Percentiles rank a stretch among this genome's conserved stretches.
Conservation (phyloP, 2,888 invertebrate genomes). For the Platycnemis pennipes region DNA sequence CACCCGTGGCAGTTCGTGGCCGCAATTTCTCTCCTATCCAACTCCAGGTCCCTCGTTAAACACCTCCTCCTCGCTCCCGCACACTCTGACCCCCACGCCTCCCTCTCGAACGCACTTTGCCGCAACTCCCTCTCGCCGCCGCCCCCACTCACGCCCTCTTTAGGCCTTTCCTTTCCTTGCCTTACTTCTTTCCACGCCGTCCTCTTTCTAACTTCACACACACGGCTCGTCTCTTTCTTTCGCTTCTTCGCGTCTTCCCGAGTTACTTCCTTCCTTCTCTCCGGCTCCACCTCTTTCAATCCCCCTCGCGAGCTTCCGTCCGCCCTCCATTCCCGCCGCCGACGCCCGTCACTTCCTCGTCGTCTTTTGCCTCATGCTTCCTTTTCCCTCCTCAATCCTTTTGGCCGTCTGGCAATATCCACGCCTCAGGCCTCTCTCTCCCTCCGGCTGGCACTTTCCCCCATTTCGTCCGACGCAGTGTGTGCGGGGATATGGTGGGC, state of each 20-base stretch:
- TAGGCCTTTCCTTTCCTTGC: too few species aligned
- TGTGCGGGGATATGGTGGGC: background rate
- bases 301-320: background rate
- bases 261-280: background rate
- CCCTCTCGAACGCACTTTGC: slow-evolving; percentile 24
- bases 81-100: background rate
- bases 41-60: slow-evolving; percentile 52
- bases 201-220: too few species aligned
- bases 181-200: too few species aligned
- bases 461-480: background rate
- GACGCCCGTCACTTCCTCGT: background rate
- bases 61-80: background rate
- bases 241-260: background rate
- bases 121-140: background rate
- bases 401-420: background rate
- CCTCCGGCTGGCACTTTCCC: background rate
- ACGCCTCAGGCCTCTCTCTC: background rate
- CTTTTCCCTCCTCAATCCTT: background rate
- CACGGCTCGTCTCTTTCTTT: background rate
- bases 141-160: background rate
- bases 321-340: background rate
- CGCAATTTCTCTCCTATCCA: slow-evolving; percentile 14
- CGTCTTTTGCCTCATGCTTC: background rate
- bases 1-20: slow-evolving; percentile 21
- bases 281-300: background rate